Conservation (phyloP, 2,797 vertebrate genomes). For the Hirundo rustica region DNA sequence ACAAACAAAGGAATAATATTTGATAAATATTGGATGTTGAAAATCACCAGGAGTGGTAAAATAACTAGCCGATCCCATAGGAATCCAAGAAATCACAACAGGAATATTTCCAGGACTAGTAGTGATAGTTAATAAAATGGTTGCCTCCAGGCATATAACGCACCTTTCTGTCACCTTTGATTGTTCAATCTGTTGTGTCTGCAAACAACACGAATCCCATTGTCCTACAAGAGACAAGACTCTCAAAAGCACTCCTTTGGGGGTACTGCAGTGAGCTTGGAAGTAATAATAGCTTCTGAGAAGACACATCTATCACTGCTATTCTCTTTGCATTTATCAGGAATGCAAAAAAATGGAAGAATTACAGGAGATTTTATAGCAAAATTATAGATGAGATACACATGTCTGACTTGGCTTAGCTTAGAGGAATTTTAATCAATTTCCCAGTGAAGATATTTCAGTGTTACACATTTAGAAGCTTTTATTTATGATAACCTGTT, state of each 20-base stretch:
- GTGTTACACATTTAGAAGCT: not conserved
- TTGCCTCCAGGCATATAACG: not conserved
- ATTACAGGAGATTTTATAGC: not conserved
- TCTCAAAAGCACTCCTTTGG: not conserved
- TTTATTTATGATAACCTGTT: not conserved
- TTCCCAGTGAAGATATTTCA: not conserved
- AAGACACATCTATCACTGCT: not conserved
- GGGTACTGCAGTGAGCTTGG: not conserved
- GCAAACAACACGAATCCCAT: not conserved
- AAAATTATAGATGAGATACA: not conserved
- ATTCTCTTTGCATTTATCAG: not conserved
- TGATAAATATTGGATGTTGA: not conserved
- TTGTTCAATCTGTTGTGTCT: not conserved
- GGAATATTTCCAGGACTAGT: not conserved
- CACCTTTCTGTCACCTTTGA: not conserved
- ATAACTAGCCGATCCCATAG: not conserved
- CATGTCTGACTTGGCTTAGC: not conserved
- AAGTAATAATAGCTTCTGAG: not conserved
- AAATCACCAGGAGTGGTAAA: not conserved
- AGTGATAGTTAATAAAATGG: not conserved
- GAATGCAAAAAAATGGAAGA: not conserved
- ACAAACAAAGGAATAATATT: not conserved
- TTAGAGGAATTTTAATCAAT: conserved; percentile 5
- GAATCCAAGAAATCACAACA: not conserved
- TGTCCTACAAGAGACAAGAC: not conserved